Evolutionary conservation across 2,888 invertebrate species (phyloP).

Genomic region (Dexiosoma caninum): DNA sequence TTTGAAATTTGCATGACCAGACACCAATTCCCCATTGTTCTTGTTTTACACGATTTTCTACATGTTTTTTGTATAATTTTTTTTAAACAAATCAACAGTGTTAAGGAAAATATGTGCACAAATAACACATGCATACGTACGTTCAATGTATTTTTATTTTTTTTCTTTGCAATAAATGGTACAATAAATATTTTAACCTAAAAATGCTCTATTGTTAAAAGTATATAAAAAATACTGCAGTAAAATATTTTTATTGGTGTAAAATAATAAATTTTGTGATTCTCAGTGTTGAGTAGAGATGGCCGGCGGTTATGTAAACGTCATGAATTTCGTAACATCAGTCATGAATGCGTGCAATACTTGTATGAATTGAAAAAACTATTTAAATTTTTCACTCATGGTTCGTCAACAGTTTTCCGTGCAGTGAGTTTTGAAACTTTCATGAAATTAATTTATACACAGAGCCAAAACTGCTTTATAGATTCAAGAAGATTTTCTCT

Average conservation of each 20-base stretch:
- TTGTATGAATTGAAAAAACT: too few relatives aligned
- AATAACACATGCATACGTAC: not conserved
- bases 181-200: not conserved
- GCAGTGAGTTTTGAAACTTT: too few relatives aligned
- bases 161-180: too few relatives aligned
- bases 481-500: too few relatives aligned
- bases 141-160: too few relatives aligned
- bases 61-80: not conserved
- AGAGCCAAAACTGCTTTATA: too few relatives aligned
- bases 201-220: conserved; percentile 2
- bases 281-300: not conserved
- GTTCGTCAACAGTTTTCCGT: too few relatives aligned
- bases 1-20: not conserved
- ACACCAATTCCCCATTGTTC: not conserved
- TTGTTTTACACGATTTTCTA: not conserved
- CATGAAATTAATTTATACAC: too few relatives aligned
- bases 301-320: not conserved
- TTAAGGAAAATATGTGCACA: too few relatives aligned
- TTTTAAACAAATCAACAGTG: not conserved
- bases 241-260: conserved; percentile 7
- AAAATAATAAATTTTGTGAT: conserved; percentile 32
- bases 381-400: too few relatives aligned
- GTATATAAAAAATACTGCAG: conserved; percentile 15
- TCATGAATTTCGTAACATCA: not conserved
- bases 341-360: not conserved